Conservation (phyloP, 2,888 invertebrate species). For the Steromphala cineraria region DNA sequence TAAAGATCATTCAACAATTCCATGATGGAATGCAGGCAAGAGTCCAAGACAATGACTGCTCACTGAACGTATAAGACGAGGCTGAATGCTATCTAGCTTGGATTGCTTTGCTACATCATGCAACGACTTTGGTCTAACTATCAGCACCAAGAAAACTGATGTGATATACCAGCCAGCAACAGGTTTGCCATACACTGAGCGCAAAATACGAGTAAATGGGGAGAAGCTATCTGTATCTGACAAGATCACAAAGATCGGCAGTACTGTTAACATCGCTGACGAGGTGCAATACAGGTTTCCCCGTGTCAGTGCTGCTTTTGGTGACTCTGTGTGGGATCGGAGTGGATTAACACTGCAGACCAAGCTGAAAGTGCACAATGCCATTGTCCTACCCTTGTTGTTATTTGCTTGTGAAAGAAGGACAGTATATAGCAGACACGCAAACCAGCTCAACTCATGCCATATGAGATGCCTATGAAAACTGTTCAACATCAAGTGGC, state of each 20-base stretch:
- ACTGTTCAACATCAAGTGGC: neutral
- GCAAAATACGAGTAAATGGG: too few species aligned
- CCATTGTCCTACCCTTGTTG: too few species aligned
- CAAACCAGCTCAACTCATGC: neutral
- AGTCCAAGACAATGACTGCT: neutral
- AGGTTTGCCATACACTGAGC: neutral
- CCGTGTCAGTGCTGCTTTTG: too few species aligned
- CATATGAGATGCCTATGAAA: neutral
- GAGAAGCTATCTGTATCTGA: neutral
- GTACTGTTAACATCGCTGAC: neutral
- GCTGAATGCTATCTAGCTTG: neutral
- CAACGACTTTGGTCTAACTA: neutral
- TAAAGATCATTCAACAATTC: too few species aligned
- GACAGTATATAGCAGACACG: too few species aligned
- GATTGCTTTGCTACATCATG: neutral
- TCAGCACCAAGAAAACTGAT: neutral
- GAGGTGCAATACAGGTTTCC: too few species aligned
- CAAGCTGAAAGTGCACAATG: too few species aligned
- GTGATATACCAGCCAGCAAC: too few species aligned
- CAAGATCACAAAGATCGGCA: neutral
- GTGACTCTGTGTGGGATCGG: too few species aligned
- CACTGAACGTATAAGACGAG: neutral
- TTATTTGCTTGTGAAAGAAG: neutral
- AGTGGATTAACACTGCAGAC: too few species aligned
- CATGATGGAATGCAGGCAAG: too few species aligned